These are phyloP conservation scores for Nylanderia fulva DNA, from an alignment of 1,140 invertebrate species.

Conservation along the genomic window DNA sequence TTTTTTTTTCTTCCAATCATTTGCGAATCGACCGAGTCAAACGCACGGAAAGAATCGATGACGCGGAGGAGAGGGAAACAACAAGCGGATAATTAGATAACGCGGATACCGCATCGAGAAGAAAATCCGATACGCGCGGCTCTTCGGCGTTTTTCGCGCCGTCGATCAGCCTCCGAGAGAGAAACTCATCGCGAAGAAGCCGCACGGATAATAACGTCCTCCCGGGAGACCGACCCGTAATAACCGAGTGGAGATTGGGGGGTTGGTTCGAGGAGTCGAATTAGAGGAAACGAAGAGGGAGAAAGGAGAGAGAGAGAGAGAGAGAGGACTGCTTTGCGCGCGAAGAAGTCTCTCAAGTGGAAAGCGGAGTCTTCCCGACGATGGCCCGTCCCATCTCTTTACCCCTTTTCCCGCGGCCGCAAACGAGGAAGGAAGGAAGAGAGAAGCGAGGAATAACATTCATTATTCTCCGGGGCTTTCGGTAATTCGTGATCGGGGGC, in stretches of 20 bases:
- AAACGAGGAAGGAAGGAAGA: conserved; percentile 1
- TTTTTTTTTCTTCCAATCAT: too few relatives aligned
- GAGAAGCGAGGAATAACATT: conserved; percentile 56
- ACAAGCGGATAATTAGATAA: conserved; percentile 56
- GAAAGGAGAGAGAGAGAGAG: conserved; percentile 1
- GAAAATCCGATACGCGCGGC: conserved; percentile 49
- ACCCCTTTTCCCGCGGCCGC: conserved; percentile 30
- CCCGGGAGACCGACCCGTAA: conserved; percentile 73
- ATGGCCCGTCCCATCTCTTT: conserved; percentile 25
- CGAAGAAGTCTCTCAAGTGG: conserved; percentile 38
- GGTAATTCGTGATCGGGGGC: conserved; percentile 54
- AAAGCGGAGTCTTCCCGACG: conserved; percentile 46
- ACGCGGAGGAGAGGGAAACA: neutral
- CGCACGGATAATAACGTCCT: conserved; percentile 78
- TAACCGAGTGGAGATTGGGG: conserved; percentile 77
- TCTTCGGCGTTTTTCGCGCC: conserved; percentile 70
- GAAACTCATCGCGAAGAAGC: conserved; percentile 76
- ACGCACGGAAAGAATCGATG: neutral
- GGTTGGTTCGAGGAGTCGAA: conserved; percentile 71
- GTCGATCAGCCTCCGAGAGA: conserved; percentile 71
- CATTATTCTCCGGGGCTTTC: conserved; percentile 54
- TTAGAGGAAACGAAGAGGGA: conserved; percentile 60
- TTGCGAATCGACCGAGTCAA: neutral
- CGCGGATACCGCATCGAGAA: neutral
- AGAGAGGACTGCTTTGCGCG: conserved; percentile 7